These are phyloP conservation scores for Pseudomyrmex pallidus DNA, from an alignment of 1,140 invertebrate species.

Conservation along the genomic window DNA sequence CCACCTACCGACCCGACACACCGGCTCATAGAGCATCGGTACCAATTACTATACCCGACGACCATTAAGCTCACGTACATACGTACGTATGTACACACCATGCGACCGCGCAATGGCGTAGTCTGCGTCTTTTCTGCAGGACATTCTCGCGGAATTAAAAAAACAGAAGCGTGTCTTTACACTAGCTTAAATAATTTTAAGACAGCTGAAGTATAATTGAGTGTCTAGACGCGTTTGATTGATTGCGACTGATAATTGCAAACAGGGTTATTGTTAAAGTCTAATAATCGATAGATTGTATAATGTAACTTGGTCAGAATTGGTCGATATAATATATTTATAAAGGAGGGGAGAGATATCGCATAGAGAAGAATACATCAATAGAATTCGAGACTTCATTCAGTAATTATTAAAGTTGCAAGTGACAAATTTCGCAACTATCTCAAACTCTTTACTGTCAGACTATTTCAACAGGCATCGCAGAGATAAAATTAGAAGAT, in stretches of 20 bases:
- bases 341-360: background rate
- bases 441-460: background rate
- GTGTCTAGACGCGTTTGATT: slow-evolving; percentile 52
- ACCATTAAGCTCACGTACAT: slow-evolving; percentile 63
- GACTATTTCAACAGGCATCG: background rate
- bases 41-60: slow-evolving; percentile 66
- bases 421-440: slow-evolving; percentile 16
- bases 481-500: background rate
- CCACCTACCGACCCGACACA: slow-evolving; percentile 50
- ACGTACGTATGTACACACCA: slow-evolving; percentile 50
- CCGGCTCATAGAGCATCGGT: slow-evolving; percentile 57
- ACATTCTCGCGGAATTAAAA: slow-evolving; percentile 6
- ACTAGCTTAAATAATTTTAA: slow-evolving; percentile 49
- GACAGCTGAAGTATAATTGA: slow-evolving; percentile 43
- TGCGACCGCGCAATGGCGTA: slow-evolving; percentile 57
- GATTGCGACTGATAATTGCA: slow-evolving; percentile 47
- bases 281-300: slow-evolving; percentile 43
- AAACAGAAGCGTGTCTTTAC: slow-evolving; percentile 9
- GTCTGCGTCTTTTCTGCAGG: background rate
- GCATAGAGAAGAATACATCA: slow-evolving; percentile 28
- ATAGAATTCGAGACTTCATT: slow-evolving; percentile 20
- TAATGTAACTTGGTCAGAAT: slow-evolving; percentile 44
- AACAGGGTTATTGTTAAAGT: slow-evolving; percentile 50
- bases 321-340: slow-evolving; percentile 38
- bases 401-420: slow-evolving; percentile 16